phyloP scores from a whole-genome alignment of 1,140 invertebrate genomes.

The Whitmania pigra region DNA sequence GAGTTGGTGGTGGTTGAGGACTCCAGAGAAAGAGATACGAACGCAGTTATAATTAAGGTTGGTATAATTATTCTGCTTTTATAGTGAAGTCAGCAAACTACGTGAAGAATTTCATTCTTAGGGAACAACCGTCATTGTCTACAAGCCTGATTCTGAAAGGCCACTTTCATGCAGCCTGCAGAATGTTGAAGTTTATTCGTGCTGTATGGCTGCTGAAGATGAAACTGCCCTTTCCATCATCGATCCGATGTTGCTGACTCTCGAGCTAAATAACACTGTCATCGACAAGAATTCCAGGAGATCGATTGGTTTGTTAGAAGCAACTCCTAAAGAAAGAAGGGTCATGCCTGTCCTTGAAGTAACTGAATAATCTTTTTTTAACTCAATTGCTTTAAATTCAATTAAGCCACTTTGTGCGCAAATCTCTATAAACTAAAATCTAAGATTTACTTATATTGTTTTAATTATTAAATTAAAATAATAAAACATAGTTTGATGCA shows the following conservation, averaged over 20 bases:
- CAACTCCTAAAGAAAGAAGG: constrained; percentile 34
- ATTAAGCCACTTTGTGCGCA: too few species aligned
- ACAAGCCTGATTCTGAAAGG: constrained; percentile 57
- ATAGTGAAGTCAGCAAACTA: not conserved
- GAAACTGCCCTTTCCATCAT: constrained; percentile 91
- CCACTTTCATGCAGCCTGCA: constrained; percentile 74
- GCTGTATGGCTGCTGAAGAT: constrained; percentile 75
- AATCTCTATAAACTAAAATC: too few species aligned
- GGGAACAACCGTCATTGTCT: constrained; percentile 73
- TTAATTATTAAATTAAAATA: too few species aligned
- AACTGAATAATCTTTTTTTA: constrained; percentile 16
- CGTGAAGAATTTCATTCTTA: constrained; percentile 31
- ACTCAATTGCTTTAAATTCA: too few species aligned
- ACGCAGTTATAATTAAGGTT: constrained; percentile 82
- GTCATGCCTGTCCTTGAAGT: constrained; percentile 36
- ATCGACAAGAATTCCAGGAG: constrained; percentile 23
- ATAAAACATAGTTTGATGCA: too few species aligned
- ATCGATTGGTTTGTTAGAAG: constrained; percentile 41
- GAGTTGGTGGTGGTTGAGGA: constrained; percentile 87
- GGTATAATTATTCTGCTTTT: constrained; percentile 12
- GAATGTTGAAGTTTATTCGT: constrained; percentile 83
- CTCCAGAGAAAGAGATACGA: constrained; percentile 66
- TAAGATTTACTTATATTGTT: too few species aligned
- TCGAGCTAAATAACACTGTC: constrained; percentile 37
- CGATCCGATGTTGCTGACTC: constrained; percentile 68